Evolutionary conservation across 2,888 invertebrate species (phyloP), one percentile per base, ranked within the genome.

Genomic region (Ecdyonurus torrentis): DNA sequence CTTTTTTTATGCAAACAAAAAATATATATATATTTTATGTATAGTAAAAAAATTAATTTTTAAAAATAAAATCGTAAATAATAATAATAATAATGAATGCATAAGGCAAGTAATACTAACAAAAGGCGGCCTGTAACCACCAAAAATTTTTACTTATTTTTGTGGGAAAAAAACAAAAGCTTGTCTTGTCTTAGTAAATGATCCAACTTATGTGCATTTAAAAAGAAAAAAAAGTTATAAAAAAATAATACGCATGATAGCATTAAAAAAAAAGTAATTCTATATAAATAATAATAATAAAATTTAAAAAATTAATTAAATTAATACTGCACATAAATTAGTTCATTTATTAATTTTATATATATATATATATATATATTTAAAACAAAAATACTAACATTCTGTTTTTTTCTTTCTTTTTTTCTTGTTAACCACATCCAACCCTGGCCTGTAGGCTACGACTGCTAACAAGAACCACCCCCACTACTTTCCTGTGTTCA

Each of bases 321-420:
- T 22, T 7, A 20, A 20, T 5, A 22, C 22, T 20, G 58, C 58
- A 20, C 58, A 58, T 19, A 58, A n/a, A 58, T 22, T 15, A 15
- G 10, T 15, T 15, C 10, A 52, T 52, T 52, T 52, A 10, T 52
- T 15, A 52, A 52, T 52, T 15, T 10, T 52, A 52, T 52, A 52
- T 52, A 58, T n/a, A 20, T 55, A 61, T 55, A 61, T 25, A 61
- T 60, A 25, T 58, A 37, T 37, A 10, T 37, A 37, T 15, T 37
- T 37, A 15, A 37, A 37, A 61, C 60, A 25, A 64, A 64, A 65
- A 64, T 78, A 83, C 83, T 83, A 83, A 83, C 82, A 81, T 81
- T 80, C 82, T 83, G 81, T 83, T 83, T 82, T 80, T 79, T 81
- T 37, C 37, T 80, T 81, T 81, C 82, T 83, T 81, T 81, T 80